Evolutionary conservation across 2,888 invertebrate species (phyloP), one percentile per base, ranked within the genome.

Genomic region (Cryptus armator): DNA sequence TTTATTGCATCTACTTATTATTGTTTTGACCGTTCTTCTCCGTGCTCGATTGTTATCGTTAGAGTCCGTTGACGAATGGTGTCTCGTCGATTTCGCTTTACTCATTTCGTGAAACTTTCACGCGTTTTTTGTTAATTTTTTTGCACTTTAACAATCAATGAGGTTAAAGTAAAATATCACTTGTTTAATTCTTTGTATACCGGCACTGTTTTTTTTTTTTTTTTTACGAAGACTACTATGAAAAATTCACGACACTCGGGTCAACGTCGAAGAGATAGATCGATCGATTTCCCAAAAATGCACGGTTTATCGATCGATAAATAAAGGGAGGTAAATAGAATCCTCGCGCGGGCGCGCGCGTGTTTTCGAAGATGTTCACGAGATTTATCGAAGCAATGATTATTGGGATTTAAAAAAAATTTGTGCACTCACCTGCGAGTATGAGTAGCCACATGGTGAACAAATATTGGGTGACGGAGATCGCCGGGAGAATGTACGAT

Each of bases 401-500:
- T 44, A 1, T 16, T 64, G 44, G 44, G 46, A 66, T 44, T 71
- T 70, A 14, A 44, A 74, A 59, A 12, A 67, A 68, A 6, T 67
- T 46, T 81, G 74, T 82, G 72, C 88, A 93, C 93, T 92, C 91
- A 93, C 93, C 93, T 92, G 92, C 91, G 86, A 93, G 90, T 88
- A 93, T 91, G 89, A 93, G 91, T 90, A 90, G 90, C 93, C 92
- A 91, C 93, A 93, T 93, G 91, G 90, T 90, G 92, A 91, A 91
- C 87, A 91, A 92, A 92, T 91, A 88, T 89, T 82, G 88, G 90
- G 91, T 90, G 90, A 92, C 90, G 90, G 87, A 90, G 89, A 89
- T 89, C 90, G 91, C 86, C 87, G 91, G 92, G 92, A 90, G 93
- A 93, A 92, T 93, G 93, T 92, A 91, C 90, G 87, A 88, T 89